A percentile compares a stretch with the other conserved stretches of the same genome.
Evolutionary conservation across 2,797 vertebrate species (phyloP).

Genomic region (Avahi laniger): DNA sequence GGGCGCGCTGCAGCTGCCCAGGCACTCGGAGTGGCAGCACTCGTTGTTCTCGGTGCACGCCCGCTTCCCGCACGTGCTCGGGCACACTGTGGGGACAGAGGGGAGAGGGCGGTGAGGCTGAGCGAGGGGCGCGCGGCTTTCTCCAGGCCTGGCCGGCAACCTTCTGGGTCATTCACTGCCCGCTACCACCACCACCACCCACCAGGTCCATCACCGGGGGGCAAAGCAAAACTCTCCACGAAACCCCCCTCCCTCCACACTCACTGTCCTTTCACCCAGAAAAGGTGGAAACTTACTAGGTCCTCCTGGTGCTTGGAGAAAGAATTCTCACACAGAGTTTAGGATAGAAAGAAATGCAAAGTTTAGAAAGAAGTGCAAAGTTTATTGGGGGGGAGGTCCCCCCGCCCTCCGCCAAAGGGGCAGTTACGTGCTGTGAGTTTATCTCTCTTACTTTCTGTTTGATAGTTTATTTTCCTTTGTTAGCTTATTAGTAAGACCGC

Average conservation of each 20-base stretch:
- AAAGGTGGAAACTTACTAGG: too few species aligned
- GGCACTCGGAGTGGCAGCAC: constrained; percentile 96
- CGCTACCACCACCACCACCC: too few species aligned
- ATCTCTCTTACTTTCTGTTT: too few species aligned
- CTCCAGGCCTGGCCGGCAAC: background rate
- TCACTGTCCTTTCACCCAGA: background rate
- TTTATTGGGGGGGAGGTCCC: too few species aligned
- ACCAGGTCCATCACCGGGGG: fast-evolving
- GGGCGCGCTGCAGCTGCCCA: constrained; percentile 93
- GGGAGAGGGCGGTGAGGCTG: background rate
- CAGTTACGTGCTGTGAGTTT: too few species aligned
- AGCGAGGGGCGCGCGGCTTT: background rate
- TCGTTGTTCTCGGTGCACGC: constrained; percentile 92
- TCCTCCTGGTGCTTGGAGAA: too few species aligned
- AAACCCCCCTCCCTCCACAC: background rate
- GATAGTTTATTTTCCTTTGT: too few species aligned
- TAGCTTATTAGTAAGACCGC: too few species aligned
- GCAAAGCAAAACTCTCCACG: fast-evolving
- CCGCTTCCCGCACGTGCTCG: constrained; percentile 89
- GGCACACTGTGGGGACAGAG: constrained; percentile 90
- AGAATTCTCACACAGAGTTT: too few species aligned
- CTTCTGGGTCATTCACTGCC: background rate
- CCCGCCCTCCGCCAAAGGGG: too few species aligned
- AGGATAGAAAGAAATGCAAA: too few species aligned
- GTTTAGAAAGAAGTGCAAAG: too few species aligned